Conservation (phyloP, 1,140 invertebrate species). For the Euwallacea fornicatus region DNA sequence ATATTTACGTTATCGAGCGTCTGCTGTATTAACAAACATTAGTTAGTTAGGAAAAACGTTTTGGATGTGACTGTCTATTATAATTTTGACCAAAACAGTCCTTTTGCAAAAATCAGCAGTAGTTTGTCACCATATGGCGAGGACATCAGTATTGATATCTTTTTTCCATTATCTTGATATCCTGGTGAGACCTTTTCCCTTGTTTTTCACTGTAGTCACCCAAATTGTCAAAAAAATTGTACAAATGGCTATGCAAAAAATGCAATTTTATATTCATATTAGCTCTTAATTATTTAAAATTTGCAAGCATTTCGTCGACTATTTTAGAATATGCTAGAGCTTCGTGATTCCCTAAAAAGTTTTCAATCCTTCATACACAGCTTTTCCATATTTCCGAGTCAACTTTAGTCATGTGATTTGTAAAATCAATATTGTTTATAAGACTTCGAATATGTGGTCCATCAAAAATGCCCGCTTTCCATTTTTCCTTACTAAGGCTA, state of each 20-base stretch:
- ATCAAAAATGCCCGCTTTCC: not conserved
- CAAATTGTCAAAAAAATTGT: not conserved
- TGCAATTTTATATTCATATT: not conserved
- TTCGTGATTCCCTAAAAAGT: not conserved
- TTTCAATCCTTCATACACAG: not conserved
- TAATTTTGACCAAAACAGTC: not conserved
- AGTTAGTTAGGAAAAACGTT: not conserved
- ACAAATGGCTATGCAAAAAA: constrained; percentile 2
- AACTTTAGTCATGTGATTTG: not conserved
- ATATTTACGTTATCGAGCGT: too few species aligned
- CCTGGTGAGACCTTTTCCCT: not conserved
- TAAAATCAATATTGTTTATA: not conserved
- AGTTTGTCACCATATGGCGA: not conserved
- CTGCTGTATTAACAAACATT: not conserved
- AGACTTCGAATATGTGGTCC: not conserved
- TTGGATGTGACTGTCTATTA: not conserved
- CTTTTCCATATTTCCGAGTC: too few species aligned
- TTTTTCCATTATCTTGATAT: not conserved
- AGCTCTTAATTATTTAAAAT: not conserved
- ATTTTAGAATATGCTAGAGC: not conserved
- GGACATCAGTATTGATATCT: not conserved
- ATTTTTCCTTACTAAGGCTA: constrained; percentile 3
- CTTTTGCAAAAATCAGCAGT: not conserved
- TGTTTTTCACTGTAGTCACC: not conserved
- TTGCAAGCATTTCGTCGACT: not conserved